These are phyloP conservation scores for Brachirus orientalis DNA, from an alignment of 2,113 vertebrate species.

Conservation along the genomic window DNA sequence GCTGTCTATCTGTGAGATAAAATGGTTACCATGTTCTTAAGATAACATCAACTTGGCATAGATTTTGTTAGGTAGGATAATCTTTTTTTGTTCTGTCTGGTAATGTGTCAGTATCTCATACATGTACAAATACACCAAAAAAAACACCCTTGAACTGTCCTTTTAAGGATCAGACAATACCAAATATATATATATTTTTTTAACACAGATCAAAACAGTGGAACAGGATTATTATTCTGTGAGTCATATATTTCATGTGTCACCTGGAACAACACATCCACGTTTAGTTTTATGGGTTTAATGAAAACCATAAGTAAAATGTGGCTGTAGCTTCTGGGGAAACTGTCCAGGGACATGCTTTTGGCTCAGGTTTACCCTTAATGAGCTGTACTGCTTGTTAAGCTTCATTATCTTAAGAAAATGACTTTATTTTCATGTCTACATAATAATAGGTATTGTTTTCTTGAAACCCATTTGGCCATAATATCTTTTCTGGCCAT, in stretches of 20 bases:
- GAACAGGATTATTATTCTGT: neutral
- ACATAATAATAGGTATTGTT: constrained; percentile 32
- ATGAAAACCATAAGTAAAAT: neutral
- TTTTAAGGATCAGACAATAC: too few relatives aligned
- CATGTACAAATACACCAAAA: too few relatives aligned
- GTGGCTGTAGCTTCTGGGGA: constrained; percentile 1
- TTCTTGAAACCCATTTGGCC: constrained; percentile 1
- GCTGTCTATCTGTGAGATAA: too few relatives aligned
- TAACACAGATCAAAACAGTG: neutral
- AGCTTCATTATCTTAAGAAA: constrained; percentile 18
- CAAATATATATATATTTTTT: too few relatives aligned
- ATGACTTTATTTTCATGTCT: constrained; percentile 28
- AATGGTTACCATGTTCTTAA: too few relatives aligned
- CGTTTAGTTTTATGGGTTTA: neutral
- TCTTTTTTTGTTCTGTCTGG: too few relatives aligned
- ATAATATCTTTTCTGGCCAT: neutral
- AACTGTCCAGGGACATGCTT: neutral
- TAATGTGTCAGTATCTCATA: too few relatives aligned
- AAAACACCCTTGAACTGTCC: too few relatives aligned
- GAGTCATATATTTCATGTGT: neutral
- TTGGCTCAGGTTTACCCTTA: neutral
- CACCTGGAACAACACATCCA: neutral
- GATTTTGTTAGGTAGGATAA: too few relatives aligned
- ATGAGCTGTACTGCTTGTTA: constrained; percentile 25
- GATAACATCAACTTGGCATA: too few relatives aligned